Evolutionary conservation across 2,797 vertebrate species (phyloP).

Genomic region (Ceyx erithaca): DNA sequence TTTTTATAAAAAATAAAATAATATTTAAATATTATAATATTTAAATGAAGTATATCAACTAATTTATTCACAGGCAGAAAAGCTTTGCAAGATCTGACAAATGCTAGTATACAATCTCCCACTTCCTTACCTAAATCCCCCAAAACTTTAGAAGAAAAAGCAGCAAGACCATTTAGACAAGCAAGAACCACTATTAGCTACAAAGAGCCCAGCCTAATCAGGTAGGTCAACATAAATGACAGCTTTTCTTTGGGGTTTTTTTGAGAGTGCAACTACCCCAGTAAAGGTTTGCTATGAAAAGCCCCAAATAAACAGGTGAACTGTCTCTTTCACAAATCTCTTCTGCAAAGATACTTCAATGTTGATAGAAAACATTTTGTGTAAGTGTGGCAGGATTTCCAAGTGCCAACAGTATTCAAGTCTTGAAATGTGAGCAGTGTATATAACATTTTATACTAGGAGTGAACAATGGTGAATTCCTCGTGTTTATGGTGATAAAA

Average conservation of each 20-base stretch:
- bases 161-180: constrained; percentile 18
- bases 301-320: background rate
- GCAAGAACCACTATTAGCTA: constrained; percentile 48
- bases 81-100: constrained; percentile 73
- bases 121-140: background rate
- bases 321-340: background rate
- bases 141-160: constrained; percentile 8
- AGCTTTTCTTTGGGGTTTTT: background rate
- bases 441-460: background rate
- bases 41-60: background rate
- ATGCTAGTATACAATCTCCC: background rate
- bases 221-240: background rate
- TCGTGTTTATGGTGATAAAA: background rate
- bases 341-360: background rate
- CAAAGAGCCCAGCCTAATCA: constrained; percentile 68
- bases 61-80: constrained; percentile 65
- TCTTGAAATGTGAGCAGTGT: background rate
- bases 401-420: background rate
- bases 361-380: background rate
- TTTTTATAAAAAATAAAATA: too few species aligned
- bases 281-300: background rate
- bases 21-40: too few species aligned
- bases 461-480: background rate
- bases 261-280: accelerated
- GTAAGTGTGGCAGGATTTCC: background rate